These are phyloP conservation scores for Corapipo altera DNA, from an alignment of 2,113 vertebrate genomes.

Conservation along the genomic window DNA sequence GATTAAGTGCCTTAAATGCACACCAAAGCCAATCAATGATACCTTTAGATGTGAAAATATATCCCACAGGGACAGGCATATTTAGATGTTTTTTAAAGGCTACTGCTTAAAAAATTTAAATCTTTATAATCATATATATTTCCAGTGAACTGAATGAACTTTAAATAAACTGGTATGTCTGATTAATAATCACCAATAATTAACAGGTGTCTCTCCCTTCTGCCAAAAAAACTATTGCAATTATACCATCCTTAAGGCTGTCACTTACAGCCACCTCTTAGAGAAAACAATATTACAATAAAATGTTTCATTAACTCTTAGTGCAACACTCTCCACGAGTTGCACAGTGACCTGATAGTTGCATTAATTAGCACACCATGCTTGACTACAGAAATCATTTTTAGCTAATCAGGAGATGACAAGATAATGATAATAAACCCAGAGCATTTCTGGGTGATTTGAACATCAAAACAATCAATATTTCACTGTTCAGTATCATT, in stretches of 20 bases:
- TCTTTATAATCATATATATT: background rate
- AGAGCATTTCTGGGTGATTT: background rate
- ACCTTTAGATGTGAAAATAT: background rate
- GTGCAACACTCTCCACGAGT: background rate
- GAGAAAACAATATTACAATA: background rate
- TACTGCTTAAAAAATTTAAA: background rate
- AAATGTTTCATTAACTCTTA: background rate
- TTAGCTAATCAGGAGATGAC: background rate
- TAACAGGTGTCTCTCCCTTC: conserved; percentile 13
- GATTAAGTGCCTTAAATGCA: background rate
- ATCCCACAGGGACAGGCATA: background rate
- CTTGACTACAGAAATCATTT: background rate
- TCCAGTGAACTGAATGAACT: background rate
- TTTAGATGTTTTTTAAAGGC: background rate
- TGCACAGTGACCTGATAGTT: background rate
- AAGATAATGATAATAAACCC: background rate
- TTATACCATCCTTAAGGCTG: conserved; percentile 5
- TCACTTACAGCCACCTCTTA: background rate
- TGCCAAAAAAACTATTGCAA: background rate
- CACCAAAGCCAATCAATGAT: background rate
- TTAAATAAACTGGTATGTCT: background rate
- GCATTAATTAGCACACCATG: background rate
- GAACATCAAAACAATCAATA: background rate
- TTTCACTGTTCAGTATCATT: background rate
- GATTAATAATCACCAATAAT: conserved; percentile 26